These are phyloP conservation scores for Nestor notabilis DNA, from an alignment of 2,113 vertebrate genomes.

Conservation along the genomic window DNA sequence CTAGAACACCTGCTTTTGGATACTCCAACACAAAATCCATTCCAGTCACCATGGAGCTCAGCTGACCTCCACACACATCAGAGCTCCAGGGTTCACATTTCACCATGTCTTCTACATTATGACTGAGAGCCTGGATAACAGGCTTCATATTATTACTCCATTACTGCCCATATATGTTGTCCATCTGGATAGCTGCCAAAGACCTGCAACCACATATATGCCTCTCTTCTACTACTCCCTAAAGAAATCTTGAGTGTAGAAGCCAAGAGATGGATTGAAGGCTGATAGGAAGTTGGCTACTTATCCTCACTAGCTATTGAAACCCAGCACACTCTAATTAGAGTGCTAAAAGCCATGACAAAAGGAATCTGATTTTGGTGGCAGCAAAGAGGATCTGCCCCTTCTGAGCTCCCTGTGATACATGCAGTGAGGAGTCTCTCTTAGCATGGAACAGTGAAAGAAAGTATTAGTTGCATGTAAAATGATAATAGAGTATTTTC, in stretches of 20 bases:
- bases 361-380: background rate
- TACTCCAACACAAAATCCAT: background rate
- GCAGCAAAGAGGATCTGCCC: background rate
- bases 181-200: background rate
- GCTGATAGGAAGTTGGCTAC: background rate
- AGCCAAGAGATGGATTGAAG: background rate
- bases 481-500: background rate
- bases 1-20: background rate
- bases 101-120: background rate
- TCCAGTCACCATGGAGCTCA: background rate
- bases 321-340: background rate
- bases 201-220: background rate
- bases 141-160: background rate
- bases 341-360: background rate
- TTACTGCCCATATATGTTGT: background rate
- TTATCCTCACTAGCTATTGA: background rate
- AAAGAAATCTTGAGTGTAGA: background rate
- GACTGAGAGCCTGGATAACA: background rate
- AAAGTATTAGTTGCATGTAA: background rate
- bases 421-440: fast-evolving
- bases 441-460: background rate
- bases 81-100: background rate
- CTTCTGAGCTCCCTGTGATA: background rate
- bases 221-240: background rate
- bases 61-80: background rate